Evolutionary conservation across 1,140 invertebrate genomes (phyloP).

Genomic region (Megalonaias nervosa): DNA sequence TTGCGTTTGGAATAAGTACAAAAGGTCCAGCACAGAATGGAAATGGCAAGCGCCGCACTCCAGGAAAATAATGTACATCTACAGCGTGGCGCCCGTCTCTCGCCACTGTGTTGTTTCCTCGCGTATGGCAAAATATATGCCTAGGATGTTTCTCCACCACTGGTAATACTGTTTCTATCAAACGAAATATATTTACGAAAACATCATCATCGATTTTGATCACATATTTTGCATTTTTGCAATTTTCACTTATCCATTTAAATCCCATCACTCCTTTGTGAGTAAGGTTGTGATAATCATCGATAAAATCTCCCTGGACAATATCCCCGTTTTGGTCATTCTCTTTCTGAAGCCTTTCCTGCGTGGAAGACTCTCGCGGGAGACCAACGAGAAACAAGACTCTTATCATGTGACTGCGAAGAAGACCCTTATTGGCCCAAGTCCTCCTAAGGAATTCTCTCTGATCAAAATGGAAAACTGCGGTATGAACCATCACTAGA

Average conservation of each 20-base stretch:
- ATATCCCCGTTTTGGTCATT: constrained; percentile 52
- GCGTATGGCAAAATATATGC: too few relatives aligned
- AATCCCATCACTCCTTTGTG: constrained; percentile 83
- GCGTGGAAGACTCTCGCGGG: constrained; percentile 63
- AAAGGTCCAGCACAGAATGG: too few relatives aligned
- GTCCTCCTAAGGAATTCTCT: constrained; percentile 59
- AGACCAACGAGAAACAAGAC: constrained; percentile 81
- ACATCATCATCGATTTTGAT: constrained; percentile 70
- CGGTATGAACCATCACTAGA: constrained; percentile 59
- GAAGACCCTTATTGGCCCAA: constrained; percentile 56
- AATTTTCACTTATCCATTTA: constrained; percentile 83
- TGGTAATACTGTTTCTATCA: background rate
- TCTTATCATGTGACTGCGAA: constrained; percentile 35
- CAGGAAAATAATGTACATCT: too few relatives aligned
- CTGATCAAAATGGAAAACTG: constrained; percentile 51
- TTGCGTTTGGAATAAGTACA: too few relatives aligned
- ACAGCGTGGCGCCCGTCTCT: too few relatives aligned
- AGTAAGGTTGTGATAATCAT: constrained; percentile 65
- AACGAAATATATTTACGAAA: constrained; percentile 32
- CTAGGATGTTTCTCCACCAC: too few relatives aligned
- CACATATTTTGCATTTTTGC: constrained; percentile 73
- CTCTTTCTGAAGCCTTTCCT: constrained; percentile 46
- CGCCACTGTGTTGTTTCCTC: too few relatives aligned
- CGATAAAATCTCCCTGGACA: constrained; percentile 63
- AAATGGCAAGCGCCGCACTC: too few relatives aligned